Percentiles rank a stretch among this genome's conserved stretches.
Conservation (phyloP, 2,888 invertebrate species). For the Erannis defoliaria region DNA sequence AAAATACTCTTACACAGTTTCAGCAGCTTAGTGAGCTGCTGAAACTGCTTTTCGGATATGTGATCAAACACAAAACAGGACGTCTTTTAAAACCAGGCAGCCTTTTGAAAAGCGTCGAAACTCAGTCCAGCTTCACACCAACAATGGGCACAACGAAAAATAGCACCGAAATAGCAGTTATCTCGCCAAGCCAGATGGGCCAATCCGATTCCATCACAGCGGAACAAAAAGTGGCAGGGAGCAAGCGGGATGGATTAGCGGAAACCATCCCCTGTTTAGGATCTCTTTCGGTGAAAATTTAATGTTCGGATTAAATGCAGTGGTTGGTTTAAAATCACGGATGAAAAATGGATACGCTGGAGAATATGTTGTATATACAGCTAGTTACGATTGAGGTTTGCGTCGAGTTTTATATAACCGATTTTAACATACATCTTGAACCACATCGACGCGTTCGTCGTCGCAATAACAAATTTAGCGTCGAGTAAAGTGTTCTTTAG, state of each 20-base stretch:
- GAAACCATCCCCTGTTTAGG: constrained; percentile 28
- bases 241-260: constrained; percentile 36
- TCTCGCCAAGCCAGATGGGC: constrained; percentile 56
- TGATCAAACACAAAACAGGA: too few relatives aligned
- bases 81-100: constrained; percentile 8
- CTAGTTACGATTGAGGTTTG: neutral
- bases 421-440: neutral
- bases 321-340: neutral
- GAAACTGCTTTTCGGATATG: too few relatives aligned
- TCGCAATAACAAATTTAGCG: too few relatives aligned
- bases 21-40: neutral
- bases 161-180: constrained; percentile 48
- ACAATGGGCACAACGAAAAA: constrained; percentile 53
- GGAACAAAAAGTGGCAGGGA: constrained; percentile 39
- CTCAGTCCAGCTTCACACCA: constrained; percentile 25
- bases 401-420: neutral
- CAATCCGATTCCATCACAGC: constrained; percentile 54
- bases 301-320: neutral
- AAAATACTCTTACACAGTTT: neutral
- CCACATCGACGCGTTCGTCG: neutral
- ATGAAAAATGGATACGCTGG: neutral
- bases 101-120: constrained; percentile 23
- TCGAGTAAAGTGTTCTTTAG: too few relatives aligned
- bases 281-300: constrained; percentile 2
- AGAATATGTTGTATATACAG: neutral